Conservation (phyloP, 2,888 invertebrate genomes). For the Caenorhabditis doughertyi region DNA sequence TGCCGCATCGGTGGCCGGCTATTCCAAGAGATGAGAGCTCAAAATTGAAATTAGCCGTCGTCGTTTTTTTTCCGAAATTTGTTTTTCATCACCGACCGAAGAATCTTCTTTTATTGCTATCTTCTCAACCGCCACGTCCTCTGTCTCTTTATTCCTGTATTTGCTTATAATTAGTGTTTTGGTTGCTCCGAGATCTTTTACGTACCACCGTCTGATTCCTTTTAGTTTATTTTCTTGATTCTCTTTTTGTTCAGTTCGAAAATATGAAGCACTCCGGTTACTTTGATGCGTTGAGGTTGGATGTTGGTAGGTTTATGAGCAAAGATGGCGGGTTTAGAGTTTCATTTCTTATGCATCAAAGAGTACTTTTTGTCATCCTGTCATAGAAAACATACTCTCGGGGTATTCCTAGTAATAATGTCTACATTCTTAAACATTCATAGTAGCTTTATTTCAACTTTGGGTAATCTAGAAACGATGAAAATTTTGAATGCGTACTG, state of each 20-base stretch:
- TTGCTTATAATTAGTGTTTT: conserved; percentile 39
- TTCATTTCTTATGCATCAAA: conserved; percentile 61
- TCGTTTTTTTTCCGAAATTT: conserved; percentile 32
- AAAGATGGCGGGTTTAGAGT: conserved; percentile 43
- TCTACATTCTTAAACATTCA: neutral
- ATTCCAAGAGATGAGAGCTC: conserved; percentile 55
- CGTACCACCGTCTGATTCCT: conserved; percentile 9
- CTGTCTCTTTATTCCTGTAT: conserved; percentile 26
- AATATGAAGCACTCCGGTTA: conserved; percentile 20
- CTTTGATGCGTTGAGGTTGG: conserved; percentile 1
- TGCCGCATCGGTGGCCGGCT: conserved; percentile 19
- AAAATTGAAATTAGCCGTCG: conserved; percentile 56
- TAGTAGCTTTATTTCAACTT: too few species aligned
- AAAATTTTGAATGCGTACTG: too few species aligned
- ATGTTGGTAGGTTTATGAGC: conserved; percentile 12
- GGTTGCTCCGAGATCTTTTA: neutral
- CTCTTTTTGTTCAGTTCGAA: too few species aligned
- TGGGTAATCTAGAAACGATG: too few species aligned
- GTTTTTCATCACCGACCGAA: conserved; percentile 32
- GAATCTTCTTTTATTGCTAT: conserved; percentile 42
- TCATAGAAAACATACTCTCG: neutral
- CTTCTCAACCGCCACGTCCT: neutral
- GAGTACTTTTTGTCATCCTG: conserved; percentile 38
- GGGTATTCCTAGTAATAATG: conserved; percentile 15
- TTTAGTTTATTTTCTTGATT: conserved; percentile 7